Conservation (phyloP, 2,113 vertebrate species). For the Athene cunicularia region DNA sequence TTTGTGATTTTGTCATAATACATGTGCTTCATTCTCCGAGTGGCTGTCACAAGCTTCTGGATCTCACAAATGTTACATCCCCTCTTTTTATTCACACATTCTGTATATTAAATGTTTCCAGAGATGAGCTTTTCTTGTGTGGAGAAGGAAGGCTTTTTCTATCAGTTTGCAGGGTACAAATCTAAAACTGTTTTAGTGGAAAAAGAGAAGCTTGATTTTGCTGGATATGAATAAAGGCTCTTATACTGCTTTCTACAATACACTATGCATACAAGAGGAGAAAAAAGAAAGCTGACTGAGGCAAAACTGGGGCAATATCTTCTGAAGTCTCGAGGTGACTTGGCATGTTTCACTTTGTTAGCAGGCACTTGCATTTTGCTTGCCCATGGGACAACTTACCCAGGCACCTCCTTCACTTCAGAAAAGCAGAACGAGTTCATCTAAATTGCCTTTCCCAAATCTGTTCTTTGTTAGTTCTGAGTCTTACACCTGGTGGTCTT, state of each 20-base stretch:
- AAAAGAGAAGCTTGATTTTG: conserved; percentile 3
- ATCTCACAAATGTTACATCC: conserved; percentile 64
- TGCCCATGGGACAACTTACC: not conserved
- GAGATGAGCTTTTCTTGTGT: not conserved
- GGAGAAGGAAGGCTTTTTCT: not conserved
- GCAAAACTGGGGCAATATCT: not conserved
- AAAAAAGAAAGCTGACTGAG: not conserved
- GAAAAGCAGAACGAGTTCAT: not conserved
- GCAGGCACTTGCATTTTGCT: not conserved
- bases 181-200: not conserved
- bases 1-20: conserved; percentile 74
- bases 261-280: not conserved
- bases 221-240: conserved; percentile 13
- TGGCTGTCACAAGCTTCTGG: conserved; percentile 56
- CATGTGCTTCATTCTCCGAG: conserved; percentile 65
- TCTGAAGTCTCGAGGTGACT: not conserved
- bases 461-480: not conserved
- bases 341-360: not conserved
- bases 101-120: conserved; percentile 7
- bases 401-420: not conserved
- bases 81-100: conserved; percentile 24
- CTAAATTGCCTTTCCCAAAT: not conserved
- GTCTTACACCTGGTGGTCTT: not conserved
- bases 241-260: not conserved
- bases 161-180: not conserved